Evolutionary conservation across 2,797 vertebrate genomes (phyloP).

Genomic region (Lagocephalus sceleratus): DNA sequence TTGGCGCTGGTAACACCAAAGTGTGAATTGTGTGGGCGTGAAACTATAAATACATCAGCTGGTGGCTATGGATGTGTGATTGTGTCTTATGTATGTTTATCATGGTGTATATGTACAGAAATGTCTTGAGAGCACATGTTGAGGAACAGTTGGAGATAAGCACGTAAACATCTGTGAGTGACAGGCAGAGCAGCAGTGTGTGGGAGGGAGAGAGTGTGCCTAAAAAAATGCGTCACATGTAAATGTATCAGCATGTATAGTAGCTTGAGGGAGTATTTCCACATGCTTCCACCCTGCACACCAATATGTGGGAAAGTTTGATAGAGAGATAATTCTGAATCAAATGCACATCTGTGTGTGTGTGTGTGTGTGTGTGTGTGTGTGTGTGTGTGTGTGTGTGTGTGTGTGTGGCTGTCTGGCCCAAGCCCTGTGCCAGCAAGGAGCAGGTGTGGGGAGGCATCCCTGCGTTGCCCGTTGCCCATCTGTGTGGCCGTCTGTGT

Average conservation of each 20-base stretch:
- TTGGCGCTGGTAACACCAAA: conserved; percentile 49
- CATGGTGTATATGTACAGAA: conserved; percentile 49
- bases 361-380: conserved; percentile 11
- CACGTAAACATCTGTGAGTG: conserved; percentile 71
- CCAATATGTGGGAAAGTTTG: conserved; percentile 46
- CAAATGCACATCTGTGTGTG: conserved; percentile 60
- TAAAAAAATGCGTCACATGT: conserved; percentile 34
- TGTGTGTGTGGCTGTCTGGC: conserved; percentile 37
- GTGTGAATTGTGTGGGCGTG: conserved; percentile 60
- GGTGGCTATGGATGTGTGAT: conserved; percentile 52
- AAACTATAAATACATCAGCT: conserved; percentile 59
- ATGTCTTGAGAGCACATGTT: conserved; percentile 59
- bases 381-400: conserved; percentile 30
- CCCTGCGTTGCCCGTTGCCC: conserved; percentile 78
- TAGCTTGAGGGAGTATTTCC: conserved; percentile 42
- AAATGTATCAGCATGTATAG: conserved; percentile 32
- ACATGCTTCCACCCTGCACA: conserved; percentile 16
- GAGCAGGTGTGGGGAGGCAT: conserved; percentile 82
- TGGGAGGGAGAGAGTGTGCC: conserved; percentile 54
- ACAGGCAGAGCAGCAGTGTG: conserved; percentile 60
- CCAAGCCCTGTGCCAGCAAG: conserved; percentile 72
- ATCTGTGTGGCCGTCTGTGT: conserved; percentile 85
- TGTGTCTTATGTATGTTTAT: conserved; percentile 53
- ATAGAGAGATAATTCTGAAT: conserved; percentile 53
- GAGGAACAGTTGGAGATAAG: conserved; percentile 66